Conservation (phyloP, 2,888 invertebrate genomes). For the Rhaphigaster nebulosa region DNA sequence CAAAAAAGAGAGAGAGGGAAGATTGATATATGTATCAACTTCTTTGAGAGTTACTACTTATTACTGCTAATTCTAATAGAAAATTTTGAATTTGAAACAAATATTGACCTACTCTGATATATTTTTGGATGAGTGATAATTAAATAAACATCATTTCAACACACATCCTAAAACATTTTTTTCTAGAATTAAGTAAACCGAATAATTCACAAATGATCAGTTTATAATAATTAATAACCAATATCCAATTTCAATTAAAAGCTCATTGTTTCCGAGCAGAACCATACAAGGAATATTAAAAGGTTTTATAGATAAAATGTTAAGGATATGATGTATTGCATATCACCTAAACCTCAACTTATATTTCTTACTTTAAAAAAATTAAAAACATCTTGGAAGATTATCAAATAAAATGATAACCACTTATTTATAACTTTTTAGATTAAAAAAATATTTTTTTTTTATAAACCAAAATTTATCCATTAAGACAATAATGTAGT, state of each 20-base stretch:
- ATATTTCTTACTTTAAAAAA: not conserved
- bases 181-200: not conserved
- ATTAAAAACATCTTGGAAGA: not conserved
- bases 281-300: not conserved
- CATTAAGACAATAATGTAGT: not conserved
- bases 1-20: too few species aligned
- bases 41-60: too few species aligned
- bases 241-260: not conserved
- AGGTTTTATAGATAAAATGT: not conserved
- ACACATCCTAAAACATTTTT: not conserved
- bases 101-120: not conserved
- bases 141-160: not conserved
- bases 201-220: not conserved
- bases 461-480: not conserved
- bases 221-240: not conserved
- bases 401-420: not conserved
- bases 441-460: not conserved
- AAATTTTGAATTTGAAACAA: not conserved
- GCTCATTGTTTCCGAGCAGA: not conserved
- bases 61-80: not conserved
- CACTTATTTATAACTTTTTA: not conserved
- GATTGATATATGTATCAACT: too few species aligned
- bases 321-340: not conserved
- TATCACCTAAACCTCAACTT: not conserved
- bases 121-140: not conserved